Percentiles rank a stretch among this genome's conserved stretches.
Conservation (phyloP, 2,797 vertebrate species). For the Tadarida brasiliensis region DNA sequence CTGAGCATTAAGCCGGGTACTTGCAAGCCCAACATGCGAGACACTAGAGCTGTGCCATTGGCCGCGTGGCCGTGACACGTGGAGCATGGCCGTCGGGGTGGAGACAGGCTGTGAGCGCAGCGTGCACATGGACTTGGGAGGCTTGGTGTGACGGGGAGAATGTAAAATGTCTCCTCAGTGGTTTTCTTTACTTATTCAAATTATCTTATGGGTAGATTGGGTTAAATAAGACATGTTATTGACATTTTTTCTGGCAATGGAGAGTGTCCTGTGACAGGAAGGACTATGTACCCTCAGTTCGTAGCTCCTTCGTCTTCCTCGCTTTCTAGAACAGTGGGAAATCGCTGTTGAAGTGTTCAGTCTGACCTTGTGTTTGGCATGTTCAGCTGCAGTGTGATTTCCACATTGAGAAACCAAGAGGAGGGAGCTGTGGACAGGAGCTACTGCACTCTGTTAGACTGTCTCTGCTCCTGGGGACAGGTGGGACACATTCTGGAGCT, state of each 20-base stretch:
- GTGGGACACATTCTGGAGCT: slow-evolving; percentile 91
- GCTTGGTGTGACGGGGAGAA: background rate
- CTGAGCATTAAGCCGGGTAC: background rate
- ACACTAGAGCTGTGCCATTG: background rate
- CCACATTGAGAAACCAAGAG: slow-evolving; percentile 91
- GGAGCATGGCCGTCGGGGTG: fast-evolving
- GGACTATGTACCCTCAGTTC: background rate
- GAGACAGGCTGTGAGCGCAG: background rate
- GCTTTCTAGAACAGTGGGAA: background rate
- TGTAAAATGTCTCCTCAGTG: fast-evolving
- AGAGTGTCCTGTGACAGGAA: background rate
- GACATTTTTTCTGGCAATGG: background rate
- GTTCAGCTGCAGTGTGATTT: slow-evolving; percentile 93
- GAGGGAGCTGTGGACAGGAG: slow-evolving; percentile 85
- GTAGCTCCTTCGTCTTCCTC: background rate
- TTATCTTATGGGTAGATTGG: background rate
- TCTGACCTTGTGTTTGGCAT: background rate
- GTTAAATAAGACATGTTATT: background rate
- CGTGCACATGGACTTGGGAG: fast-evolving
- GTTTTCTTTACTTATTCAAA: background rate
- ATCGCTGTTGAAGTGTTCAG: background rate
- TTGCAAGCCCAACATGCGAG: background rate
- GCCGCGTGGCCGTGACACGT: background rate
- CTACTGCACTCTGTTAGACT: slow-evolving; percentile 93
- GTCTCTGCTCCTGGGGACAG: slow-evolving; percentile 95